Conservation (phyloP, 1,140 invertebrate species). For the Hyles euphorbiae region DNA sequence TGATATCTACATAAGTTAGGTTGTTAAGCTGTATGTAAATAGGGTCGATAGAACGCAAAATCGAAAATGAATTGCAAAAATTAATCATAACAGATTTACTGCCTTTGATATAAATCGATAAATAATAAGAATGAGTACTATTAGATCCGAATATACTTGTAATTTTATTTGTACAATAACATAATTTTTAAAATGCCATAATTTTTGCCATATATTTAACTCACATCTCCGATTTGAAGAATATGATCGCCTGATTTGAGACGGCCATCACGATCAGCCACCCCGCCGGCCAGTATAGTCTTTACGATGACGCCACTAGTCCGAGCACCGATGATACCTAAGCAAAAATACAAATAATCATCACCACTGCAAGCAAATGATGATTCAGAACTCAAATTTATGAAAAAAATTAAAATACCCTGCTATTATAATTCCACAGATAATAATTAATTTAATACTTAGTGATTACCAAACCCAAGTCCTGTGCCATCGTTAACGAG, state of each 20-base stretch:
- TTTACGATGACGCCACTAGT: slow-evolving; percentile 98
- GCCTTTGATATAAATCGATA: no score
- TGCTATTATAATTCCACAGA: background rate
- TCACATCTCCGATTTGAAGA: slow-evolving; percentile 92
- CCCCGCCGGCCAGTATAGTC: slow-evolving; percentile 95
- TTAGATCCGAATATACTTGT: no score
- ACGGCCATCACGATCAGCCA: slow-evolving; percentile 95
- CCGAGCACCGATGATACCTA: slow-evolving; percentile 93
- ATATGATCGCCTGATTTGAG: slow-evolving; percentile 97
- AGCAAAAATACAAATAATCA: slow-evolving; percentile 5
- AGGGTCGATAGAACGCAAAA: no score
- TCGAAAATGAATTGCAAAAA: no score
- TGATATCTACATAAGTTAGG: no score
- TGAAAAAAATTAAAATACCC: background rate
- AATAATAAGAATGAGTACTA: no score
- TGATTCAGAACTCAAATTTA: no score
- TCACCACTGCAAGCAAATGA: no score
- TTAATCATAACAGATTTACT: no score
- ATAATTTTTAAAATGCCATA: no score
- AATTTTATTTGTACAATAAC: no score
- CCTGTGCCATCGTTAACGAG: slow-evolving; percentile 96
- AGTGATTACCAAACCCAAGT: slow-evolving; percentile 88
- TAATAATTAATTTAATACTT: background rate
- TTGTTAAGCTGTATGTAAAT: no score
- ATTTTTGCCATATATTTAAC: slow-evolving; percentile 14